Percentiles rank a stretch among this genome's conserved stretches.
These are phyloP conservation scores for Entosphenus tridentatus DNA, from an alignment of 2,113 vertebrate species.

Conservation along the genomic window DNA sequence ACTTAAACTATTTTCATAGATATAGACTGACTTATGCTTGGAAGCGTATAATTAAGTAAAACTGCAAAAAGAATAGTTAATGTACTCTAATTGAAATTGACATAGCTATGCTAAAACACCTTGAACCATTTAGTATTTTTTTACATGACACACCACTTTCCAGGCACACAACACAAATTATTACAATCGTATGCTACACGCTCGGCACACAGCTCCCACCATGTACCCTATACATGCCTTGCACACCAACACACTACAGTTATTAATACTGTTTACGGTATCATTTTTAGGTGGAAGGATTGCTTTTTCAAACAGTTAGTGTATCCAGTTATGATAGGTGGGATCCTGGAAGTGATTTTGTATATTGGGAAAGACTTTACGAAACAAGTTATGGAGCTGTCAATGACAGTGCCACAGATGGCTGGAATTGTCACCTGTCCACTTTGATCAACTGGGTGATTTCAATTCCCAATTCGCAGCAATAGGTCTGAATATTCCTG, in stretches of 20 bases:
- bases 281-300: neutral
- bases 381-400: neutral
- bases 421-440: neutral
- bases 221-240: neutral
- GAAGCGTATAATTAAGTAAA: too few relatives aligned
- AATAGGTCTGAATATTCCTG: neutral
- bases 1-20: too few relatives aligned
- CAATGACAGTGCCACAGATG: neutral
- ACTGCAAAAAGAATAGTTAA: too few relatives aligned
- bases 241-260: neutral
- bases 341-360: neutral
- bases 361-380: neutral
- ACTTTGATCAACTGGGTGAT: neutral
- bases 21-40: too few relatives aligned
- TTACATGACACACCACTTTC: neutral
- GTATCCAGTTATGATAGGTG: neutral
- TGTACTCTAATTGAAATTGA: too few relatives aligned
- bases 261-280: neutral
- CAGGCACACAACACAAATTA: neutral
- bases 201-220: too few relatives aligned
- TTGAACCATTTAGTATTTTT: neutral
- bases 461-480: neutral
- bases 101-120: neutral
- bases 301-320: neutral
- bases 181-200: too few relatives aligned